Conservation (phyloP, 2,113 vertebrate species). For the Galbula dea region DNA sequence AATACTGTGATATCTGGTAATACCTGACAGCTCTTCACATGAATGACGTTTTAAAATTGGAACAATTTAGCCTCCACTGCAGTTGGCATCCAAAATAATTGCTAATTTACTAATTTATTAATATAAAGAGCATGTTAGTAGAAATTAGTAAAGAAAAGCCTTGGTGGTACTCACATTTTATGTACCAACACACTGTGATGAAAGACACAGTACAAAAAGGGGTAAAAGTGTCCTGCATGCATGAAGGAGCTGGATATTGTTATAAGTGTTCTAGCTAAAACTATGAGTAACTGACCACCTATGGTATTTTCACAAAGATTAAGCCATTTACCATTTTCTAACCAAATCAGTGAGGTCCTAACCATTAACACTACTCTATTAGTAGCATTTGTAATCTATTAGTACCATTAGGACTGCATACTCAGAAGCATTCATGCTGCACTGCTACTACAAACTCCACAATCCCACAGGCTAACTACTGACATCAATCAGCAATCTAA, state of each 20-base stretch:
- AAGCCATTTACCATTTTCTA: neutral
- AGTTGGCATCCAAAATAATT: neutral
- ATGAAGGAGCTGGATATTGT: rapidly evolving
- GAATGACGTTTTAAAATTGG: neutral
- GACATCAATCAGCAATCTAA: neutral
- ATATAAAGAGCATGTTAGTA: neutral
- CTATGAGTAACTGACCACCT: neutral
- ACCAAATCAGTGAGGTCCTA: neutral
- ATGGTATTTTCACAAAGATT: neutral
- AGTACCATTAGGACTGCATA: neutral
- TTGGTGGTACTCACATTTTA: neutral
- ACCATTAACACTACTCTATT: neutral
- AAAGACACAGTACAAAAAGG: neutral
- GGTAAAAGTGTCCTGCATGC: neutral
- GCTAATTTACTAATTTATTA: neutral
- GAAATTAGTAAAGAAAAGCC: neutral
- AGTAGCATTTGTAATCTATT: neutral
- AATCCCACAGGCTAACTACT: neutral
- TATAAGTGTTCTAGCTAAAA: neutral
- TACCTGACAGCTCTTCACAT: neutral
- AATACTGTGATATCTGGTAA: neutral
- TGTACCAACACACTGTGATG: neutral
- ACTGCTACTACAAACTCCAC: neutral
- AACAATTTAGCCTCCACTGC: neutral
- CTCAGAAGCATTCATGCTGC: neutral